These are phyloP conservation scores for Condylostylus longicornis DNA, from an alignment of 1,140 invertebrate species.

Conservation along the genomic window DNA sequence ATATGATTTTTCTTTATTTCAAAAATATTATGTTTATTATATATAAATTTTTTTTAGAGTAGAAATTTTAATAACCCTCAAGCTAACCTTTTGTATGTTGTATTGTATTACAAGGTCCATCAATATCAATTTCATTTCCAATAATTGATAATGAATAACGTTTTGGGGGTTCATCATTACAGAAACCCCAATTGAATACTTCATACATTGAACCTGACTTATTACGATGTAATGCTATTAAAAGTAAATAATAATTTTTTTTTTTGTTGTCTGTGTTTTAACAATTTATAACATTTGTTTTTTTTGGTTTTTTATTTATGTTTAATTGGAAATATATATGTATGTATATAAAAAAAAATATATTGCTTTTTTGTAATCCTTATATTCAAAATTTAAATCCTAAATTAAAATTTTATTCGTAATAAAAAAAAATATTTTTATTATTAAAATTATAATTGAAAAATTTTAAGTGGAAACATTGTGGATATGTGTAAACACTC, in stretches of 20 bases:
- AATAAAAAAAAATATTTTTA: neutral
- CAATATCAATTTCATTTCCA: conserved; percentile 30
- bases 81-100: too few species aligned
- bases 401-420: neutral
- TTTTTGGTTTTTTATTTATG: too few species aligned
- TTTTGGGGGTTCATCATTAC: conserved; percentile 35
- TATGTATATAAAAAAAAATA: neutral
- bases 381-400: too few species aligned
- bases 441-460: too few species aligned
- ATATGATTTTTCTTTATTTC: too few species aligned
- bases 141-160: conserved; percentile 28
- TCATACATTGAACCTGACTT: conserved; percentile 62
- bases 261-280: conserved; percentile 5
- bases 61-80: neutral
- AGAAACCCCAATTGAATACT: conserved; percentile 54
- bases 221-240: conserved; percentile 30
- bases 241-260: conserved; percentile 1
- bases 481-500: too few species aligned
- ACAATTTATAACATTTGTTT: too few species aligned
- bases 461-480: too few species aligned
- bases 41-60: neutral
- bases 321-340: conserved; percentile 6
- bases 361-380: too few species aligned
- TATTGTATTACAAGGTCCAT: conserved; percentile 17
- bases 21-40: too few species aligned